Evolutionary conservation across 2,888 invertebrate species (phyloP), one percentile per base, ranked within the genome.

Genomic region (Sinhomidia bicolor): DNA sequence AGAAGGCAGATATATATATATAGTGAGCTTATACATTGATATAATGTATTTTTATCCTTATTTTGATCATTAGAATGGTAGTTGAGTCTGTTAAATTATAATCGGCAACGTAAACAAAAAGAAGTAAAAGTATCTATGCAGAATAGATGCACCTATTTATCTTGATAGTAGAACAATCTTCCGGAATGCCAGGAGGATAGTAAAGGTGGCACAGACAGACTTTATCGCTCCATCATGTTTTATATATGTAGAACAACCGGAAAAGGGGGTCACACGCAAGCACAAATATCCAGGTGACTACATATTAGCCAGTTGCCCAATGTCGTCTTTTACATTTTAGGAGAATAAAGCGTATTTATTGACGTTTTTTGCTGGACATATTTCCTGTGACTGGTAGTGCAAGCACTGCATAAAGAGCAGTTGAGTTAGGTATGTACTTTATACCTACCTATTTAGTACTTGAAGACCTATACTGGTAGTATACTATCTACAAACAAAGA

Each of bases 261-360:
- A 84, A 89, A 90, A 90, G 23, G 80, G 85, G 90, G 90, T 90
- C 90, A 88, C 90, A 90, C 89, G 90, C 90, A 90, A 90, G 76
- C 78, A 62, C n/a, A 32, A 36, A 74, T 85, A 84, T 65, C 82
- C 62, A 68, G 88, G 74, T 81, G 82, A 51, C 81, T 76, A 76
- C 32, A n/a, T n/a, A 32, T 44, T 71, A 29, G 65, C 65, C n/a
- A 71, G 71, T 36, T 85, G 47, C 62, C 85, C 85, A 85, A 85
- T 85, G 80, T 80, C 85, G 41, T 85, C n/a, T n/a, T n/a, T n/a
- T n/a, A n/a, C n/a, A 23, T 54, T 71, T 71, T 71, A 20, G 41
- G 17, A 20, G 12, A 71, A 44, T 71, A 23, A 44, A 44, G 41
- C 44, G 41, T 47, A 44, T 81, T 60, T 44, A 83, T 68, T 41